Base-by-base conservation (phyloP, 2,113 vertebrate species). In the Halichoeres trimaculatus region DNA sequence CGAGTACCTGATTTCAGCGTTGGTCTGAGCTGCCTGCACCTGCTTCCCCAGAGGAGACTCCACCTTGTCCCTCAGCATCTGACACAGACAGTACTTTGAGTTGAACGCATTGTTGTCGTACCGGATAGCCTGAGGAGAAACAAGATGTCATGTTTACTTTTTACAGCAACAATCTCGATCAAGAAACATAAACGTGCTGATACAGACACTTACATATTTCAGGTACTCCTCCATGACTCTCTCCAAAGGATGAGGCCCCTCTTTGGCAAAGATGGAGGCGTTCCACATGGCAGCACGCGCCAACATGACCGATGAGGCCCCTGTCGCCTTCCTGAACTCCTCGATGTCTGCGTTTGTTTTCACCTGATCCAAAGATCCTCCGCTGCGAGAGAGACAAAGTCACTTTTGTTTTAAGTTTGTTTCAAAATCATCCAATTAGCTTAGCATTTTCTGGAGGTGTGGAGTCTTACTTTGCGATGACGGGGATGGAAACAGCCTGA, bases 241-340 rank as follows among this genome's bases (percentile, higher is more conserved):
- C 50, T 98, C 96, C 84, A 98, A 60, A 45, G 96, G 93, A 55
- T 93, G 90, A 0, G 84, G 84, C 0, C 97, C 98, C 56, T 95
- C 92, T 78, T 78, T 88, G 59, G 94, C 90, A 89, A 99, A 99
- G 84, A 99, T 85, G 0, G 98, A 99, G 0, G 96, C 94, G 81
- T 99, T 99, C 97, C 98, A 99, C 98, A 99, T 99, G 73, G 98
- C 98, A 0, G 96, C 95, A 1, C 97, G 95, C 34, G 96, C 98
- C 73, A 99, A 81, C 98, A 99, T 99, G 38, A 98, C 96, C 0
- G 97, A 98, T 11, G 97, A 95, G 1, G 97, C 90, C 5, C 92
- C 94, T 0, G 96, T 95, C 11, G 85, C 90, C 84, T 78, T 83
- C 74, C 89, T 93, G 82, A 99, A 99, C 71, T 74, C 89, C 54